Evolutionary conservation across 1,140 invertebrate species (phyloP), one percentile per base, ranked within the genome.

Genomic region (Zelostemma sp.): DNA sequence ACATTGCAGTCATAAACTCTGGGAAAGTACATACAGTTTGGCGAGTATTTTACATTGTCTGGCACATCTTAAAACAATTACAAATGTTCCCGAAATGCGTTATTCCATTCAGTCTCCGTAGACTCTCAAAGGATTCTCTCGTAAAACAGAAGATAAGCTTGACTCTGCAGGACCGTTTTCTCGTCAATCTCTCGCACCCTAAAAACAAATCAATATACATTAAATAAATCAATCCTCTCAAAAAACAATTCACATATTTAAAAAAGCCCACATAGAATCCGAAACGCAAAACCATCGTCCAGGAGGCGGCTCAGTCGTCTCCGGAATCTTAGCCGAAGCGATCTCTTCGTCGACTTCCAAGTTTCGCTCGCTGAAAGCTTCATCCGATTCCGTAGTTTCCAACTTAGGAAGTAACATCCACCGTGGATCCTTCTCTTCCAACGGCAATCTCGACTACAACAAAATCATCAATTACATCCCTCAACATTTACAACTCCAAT

Each of bases 141-240:
- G 84, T 99, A 99, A 84, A 99, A 99, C 12, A 99, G 88, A 38
- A 99, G 87, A 85, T 99, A 99, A n/a, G 97, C 97, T 85, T 98
- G 93, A 33, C 91, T 91, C 65, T 89, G 87, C n/a, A 97, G 86
- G 35, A 98, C 96, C 48, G 88, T 88, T 0, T 90, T 88, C 83
- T 97, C 93, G 33, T 89, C 88, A 4, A 95, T 92, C 81, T 95
- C 91, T 19, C 86, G 88, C 0, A 98, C 95, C 72, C 87, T 86
- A 55, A 15, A 80, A 82, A 35, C 6, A 35, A 6, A 35, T 11
- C 11, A 35, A 35, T 21, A 16, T 45, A 6, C 19, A 6, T 45
- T 16, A 17, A 45, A 14, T 41, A 45, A 45, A 18, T 6, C 43
- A 6, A 8, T 45, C 16, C 5, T 16, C 16, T 25, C 47, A n/a